phyloP scores from a whole-genome alignment of 1,140 invertebrate species.

The Conus betulinus region DNA sequence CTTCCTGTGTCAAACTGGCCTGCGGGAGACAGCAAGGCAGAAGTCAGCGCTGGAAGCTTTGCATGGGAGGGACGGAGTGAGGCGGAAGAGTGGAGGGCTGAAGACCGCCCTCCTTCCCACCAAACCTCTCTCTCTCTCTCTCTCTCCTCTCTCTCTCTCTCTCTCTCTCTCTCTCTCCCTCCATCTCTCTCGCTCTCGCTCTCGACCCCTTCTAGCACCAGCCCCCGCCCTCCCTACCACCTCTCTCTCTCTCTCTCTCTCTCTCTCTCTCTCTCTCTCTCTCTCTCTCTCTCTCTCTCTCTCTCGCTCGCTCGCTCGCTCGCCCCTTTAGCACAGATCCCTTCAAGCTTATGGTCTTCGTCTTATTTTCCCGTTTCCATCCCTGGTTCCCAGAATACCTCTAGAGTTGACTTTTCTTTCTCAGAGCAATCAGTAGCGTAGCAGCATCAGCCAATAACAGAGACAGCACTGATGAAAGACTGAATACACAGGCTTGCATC shows the following conservation, averaged over 20 bases:
- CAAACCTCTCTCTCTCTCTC: background rate
- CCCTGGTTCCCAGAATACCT: too few species aligned
- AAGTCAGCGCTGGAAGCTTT: background rate
- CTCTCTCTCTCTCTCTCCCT: background rate
- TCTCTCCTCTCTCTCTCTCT: background rate
- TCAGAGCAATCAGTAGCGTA: background rate
- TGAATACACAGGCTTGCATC: too few species aligned
- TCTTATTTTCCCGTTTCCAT: background rate
- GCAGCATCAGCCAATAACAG: too few species aligned
- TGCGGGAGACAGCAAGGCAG: background rate
- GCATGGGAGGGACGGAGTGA: background rate
- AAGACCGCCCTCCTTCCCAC: background rate
- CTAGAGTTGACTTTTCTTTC: background rate
- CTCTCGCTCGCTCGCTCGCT: background rate
- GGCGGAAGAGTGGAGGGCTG: background rate
- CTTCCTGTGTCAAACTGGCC: conserved; percentile 1
- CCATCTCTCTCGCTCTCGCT: background rate
- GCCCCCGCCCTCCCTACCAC: too few species aligned
- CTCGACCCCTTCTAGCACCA: too few species aligned
- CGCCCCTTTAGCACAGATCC: too few species aligned
- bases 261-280: too few species aligned
- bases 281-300: too few species aligned
- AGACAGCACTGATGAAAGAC: too few species aligned
- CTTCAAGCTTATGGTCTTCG: background rate
- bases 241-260: too few species aligned